Evolutionary conservation across 2,888 invertebrate genomes (phyloP).

Genomic region (Abrostola tripartita): DNA sequence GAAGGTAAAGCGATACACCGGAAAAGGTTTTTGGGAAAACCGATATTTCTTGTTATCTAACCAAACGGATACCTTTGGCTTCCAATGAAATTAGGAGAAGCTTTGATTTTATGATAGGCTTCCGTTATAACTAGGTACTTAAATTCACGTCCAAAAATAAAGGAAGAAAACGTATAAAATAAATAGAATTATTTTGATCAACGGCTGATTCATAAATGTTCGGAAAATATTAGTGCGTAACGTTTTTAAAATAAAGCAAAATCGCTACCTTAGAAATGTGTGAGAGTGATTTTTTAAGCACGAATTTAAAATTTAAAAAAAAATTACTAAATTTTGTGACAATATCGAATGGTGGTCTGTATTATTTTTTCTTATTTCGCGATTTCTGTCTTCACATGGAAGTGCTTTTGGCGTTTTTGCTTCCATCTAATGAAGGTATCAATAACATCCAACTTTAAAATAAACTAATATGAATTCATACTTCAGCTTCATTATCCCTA

Average conservation of each 20-base stretch:
- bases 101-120: constrained; percentile 11
- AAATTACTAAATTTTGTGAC: not conserved
- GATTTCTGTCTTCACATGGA: too few species aligned
- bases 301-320: too few species aligned
- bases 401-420: too few species aligned
- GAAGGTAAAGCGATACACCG: constrained; percentile 30
- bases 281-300: too few species aligned
- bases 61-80: constrained; percentile 20
- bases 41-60: constrained; percentile 38
- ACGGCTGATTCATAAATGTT: too few species aligned
- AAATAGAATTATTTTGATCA: too few species aligned
- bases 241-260: too few species aligned
- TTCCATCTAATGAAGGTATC: too few species aligned
- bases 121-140: constrained; percentile 7
- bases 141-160: not conserved
- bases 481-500: too few species aligned
- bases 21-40: constrained; percentile 26
- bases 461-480: not conserved
- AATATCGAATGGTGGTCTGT: not conserved
- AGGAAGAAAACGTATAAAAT: not conserved
- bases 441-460: constrained; percentile 4
- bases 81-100: constrained; percentile 28
- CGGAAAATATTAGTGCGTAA: too few species aligned
- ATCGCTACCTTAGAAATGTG: too few species aligned
- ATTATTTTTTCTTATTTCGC: too few species aligned